Evolutionary conservation across 2,888 invertebrate species (phyloP), one percentile per base, ranked within the genome.

Genomic region (Mythimna ferrago): DNA sequence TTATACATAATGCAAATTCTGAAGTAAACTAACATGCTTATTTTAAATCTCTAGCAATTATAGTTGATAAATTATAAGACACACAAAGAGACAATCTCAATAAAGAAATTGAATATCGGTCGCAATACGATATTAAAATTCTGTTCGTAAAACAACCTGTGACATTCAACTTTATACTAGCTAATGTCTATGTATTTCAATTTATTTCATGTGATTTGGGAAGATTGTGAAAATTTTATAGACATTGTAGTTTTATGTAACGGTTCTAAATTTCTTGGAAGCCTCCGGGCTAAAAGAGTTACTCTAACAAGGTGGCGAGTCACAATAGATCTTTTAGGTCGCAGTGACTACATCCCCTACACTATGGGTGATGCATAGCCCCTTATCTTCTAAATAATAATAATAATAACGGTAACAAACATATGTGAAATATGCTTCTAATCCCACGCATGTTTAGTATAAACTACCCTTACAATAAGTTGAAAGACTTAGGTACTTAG

Each of bases 71-170:
- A 54, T 35, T 65, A 57, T 65, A 62, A 63, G 48, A 67, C 26
- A 71, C n/a, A 82, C 44, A 61, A 65, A 51, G 41, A 63, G 44
- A 79, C 14, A 67, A 66, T 72, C 56, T 38, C 11, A 54, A 21
- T 62, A 58, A 71, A 71, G 81, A 76, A 83, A 84, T 71, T 64
- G 38, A 61, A 48, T 19, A 75, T 71, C 71, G 56, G 38, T 60
- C 21, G 35, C 32, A 54, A 60, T 35, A n/a, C 67, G 73, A 66
- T 71, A 77, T 67, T 84, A 84, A 81, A 53, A 65, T 48, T 70
- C 41, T 82, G 72, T 74, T 60, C 62, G 65, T 72, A 69, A 67
- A 63, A 73, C 78, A 69, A 66, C 73, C 82, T 71, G 71, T 73
- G 54, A 75, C 78, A 82, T 73, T 73, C 68, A 41, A 78, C 73